Evolutionary conservation across 2,888 invertebrate species (phyloP), one percentile per base, ranked within the genome.

Genomic region (Nomada goodeniana): DNA sequence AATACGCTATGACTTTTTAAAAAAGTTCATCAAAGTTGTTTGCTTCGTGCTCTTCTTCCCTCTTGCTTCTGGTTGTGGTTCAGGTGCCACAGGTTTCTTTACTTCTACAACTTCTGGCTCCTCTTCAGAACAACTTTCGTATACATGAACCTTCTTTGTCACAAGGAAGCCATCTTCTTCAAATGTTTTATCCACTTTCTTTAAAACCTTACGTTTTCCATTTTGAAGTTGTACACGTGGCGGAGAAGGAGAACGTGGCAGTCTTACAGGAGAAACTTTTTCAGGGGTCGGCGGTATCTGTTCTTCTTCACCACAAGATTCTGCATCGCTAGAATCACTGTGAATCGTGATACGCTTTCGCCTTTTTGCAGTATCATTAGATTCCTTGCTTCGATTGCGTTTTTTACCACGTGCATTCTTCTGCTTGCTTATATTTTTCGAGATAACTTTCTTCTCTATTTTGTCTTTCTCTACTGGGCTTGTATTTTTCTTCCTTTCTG

Each of bases 91-190:
- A 26, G 80, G 26, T 44, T 80, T 82, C 42, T 87, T 83, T 20
- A 20, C 0, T 52, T 80, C 76, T 3, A 15, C 18, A 29, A 73
- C 70, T 61, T 87, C 86, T 15, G 80, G 47, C 68, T 93, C 92
- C 13, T 92, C 90, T 53, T 93, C 93, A 0, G 91, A 90, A 76
- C 90, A 91, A 76, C 92, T 93, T 77, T 91, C 92, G 76, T 91
- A 92, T 44, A 93, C 91, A 50, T 92, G 91, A 18, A 91, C 91
- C 76, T 94, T 93, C 73, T 91, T 93, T 5, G 94, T 94, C 18
- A 93, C 91, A 53, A 92, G 74, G 77, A 85, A 94, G n/a, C 94
- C 94, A 73, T 94, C 93, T 50, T 94, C 93, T 78, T 94, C 93
- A 60, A 89, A 92, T 5, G 91, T 91, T 83, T 90, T 91, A 72